Conservation (phyloP, 1,140 invertebrate genomes). For the Drosophila sucinea region DNA sequence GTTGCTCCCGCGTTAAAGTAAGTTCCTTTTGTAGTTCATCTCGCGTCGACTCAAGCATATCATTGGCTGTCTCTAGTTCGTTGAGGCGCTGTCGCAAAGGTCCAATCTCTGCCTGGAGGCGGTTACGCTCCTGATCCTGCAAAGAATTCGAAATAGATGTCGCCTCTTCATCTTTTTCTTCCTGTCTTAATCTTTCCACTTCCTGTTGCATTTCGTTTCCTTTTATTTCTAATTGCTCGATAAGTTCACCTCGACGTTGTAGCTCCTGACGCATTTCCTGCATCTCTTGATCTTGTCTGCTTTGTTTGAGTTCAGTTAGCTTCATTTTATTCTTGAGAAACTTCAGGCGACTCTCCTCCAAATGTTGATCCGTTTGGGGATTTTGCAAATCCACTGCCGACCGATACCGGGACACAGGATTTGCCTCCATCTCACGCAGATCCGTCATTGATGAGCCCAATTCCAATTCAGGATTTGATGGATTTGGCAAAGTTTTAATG, state of each 20-base stretch:
- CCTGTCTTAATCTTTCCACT: constrained; percentile 24
- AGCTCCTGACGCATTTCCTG: constrained; percentile 56
- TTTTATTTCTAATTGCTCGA: constrained; percentile 53
- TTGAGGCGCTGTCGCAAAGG: constrained; percentile 41
- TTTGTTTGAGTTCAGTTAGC: constrained; percentile 59
- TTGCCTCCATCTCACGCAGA: constrained; percentile 40
- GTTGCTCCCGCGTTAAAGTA: constrained; percentile 65
- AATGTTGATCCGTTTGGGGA: constrained; percentile 21
- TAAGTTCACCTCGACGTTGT: constrained; percentile 31
- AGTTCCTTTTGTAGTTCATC: constrained; percentile 67
- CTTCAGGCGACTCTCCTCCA: constrained; percentile 58
- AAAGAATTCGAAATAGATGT: constrained; percentile 4
- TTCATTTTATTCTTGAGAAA: constrained; percentile 66
- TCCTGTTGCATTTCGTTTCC: constrained; percentile 44
- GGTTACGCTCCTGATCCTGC: constrained; percentile 45
- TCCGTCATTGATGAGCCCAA: constrained; percentile 80
- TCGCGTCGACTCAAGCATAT: constrained; percentile 65
- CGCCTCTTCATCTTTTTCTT: not conserved
- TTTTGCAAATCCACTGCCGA: constrained; percentile 71
- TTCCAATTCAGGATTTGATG: constrained; percentile 55
- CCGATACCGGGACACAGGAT: constrained; percentile 65
- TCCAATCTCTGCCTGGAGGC: constrained; percentile 44
- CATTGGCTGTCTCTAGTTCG: constrained; percentile 54
- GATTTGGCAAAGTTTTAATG: constrained; percentile 42
- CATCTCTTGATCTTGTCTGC: constrained; percentile 61